Conservation (phyloP, 1,140 invertebrate genomes). For the Globodera rostochiensis region DNA sequence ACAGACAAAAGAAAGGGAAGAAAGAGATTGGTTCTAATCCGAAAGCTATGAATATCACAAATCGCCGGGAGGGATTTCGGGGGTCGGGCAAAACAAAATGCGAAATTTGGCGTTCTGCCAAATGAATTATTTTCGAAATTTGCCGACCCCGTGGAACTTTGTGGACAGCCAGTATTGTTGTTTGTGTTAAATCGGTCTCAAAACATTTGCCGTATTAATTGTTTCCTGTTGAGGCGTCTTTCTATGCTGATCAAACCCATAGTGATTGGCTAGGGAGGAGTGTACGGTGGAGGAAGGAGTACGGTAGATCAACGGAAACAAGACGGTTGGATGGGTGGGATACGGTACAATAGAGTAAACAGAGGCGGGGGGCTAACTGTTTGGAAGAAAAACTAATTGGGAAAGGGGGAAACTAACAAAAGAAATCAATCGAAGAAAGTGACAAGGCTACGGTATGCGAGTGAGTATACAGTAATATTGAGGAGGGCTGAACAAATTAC, state of each 20-base stretch:
- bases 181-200: neutral
- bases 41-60: constrained; percentile 4
- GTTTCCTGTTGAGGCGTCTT: constrained; percentile 4
- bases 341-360: too few species aligned
- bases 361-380: neutral
- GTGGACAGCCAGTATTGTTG: too few species aligned
- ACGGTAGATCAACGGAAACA: neutral
- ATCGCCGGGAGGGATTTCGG: neutral
- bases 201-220: neutral
- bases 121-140: neutral
- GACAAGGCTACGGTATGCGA: neutral
- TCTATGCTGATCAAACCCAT: neutral
- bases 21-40: neutral
- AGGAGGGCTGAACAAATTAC: neutral
- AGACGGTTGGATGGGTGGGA: too few species aligned
- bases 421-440: neutral
- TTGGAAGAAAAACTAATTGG: neutral
- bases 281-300: neutral
- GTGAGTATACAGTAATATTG: neutral
- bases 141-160: too few species aligned
- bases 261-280: neutral
- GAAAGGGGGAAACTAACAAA: neutral
- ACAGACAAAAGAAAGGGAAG: neutral
- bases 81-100: neutral
- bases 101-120: neutral